Evolutionary conservation across 2,113 vertebrate species (phyloP), one percentile per base, ranked within the genome.

Genomic region (Plectropomus leopardus): DNA sequence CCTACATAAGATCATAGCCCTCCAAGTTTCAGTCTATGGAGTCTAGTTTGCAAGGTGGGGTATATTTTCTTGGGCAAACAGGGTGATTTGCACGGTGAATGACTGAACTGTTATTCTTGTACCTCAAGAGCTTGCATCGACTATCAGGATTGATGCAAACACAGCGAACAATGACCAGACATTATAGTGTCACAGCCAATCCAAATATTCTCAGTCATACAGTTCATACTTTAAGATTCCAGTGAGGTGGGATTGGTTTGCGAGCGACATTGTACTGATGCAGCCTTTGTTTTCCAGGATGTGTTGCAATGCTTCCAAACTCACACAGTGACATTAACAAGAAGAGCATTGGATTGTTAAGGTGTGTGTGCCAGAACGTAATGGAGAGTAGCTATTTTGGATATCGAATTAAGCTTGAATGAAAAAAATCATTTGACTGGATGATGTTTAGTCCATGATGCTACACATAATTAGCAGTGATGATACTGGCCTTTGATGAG

Each of bases 401-500:
- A 68, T 74, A 83, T 79, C 4, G 16, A 87, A 89, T 91, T 70
- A 82, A 80, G 78, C 77, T 65, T 34, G 4, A 30, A 40, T 71
- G 66, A 78, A 76, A 79, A 63, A 83, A 87, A 42, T 73, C 32
- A 67, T 88, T 64, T 61, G 60, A 75, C 55, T 36, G 65, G 61
- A 72, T 79, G 75, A 63, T 88, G 73, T 88, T 87, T 78, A 81
- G 79, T 75, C 71, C 64, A 64, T 76, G 82, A 83, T 78, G 82
- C 72, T 68, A 30, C 67, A 84, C 61, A 79, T 88, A 88, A 92
- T 93, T 85, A 92, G 78, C 86, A 72, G 64, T 76, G 83, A 91
- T 89, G 80, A 84, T 79, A 23, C 76, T 57, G 84, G 75, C 83
- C 87, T 90, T 89, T 90, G 87, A 90, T 94, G 83, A 90, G 48